Evolutionary conservation across 2,113 vertebrate genomes (phyloP).

Genomic region (Ophiodon elongatus): DNA sequence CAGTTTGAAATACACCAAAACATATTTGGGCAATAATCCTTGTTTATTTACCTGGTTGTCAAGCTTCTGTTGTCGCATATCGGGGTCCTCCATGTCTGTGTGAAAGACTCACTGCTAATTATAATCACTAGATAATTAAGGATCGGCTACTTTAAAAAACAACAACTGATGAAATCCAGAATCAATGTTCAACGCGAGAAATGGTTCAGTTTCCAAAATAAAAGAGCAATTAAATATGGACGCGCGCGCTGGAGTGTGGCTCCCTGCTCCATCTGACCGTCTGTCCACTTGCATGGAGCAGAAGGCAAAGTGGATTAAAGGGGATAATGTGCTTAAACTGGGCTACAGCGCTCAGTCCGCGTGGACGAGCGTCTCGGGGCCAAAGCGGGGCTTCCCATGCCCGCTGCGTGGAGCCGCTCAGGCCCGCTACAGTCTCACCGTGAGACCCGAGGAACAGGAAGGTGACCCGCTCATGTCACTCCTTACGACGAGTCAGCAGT

Average conservation of each 20-base stretch:
- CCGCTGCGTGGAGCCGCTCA: constrained; percentile 10
- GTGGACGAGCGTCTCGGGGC: constrained; percentile 35
- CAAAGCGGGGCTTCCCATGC: constrained; percentile 1
- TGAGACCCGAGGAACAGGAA: neutral
- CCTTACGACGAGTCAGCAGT: neutral
- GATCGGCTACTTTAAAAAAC: neutral
- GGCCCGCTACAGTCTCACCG: constrained; percentile 13
- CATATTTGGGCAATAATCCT: neutral
- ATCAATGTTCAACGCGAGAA: neutral
- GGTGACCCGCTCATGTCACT: neutral
- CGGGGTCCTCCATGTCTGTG: constrained; percentile 79
- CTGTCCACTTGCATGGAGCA: constrained; percentile 79
- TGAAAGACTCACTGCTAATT: neutral
- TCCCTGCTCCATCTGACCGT: constrained; percentile 60
- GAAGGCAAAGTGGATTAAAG: constrained; percentile 86
- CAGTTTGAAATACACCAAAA: neutral
- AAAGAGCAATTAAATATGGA: constrained; percentile 19
- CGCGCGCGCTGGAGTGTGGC: constrained; percentile 31
- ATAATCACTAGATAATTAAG: neutral
- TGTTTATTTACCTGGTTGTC: constrained; percentile 81
- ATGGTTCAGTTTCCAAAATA: neutral
- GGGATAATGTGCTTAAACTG: constrained; percentile 86
- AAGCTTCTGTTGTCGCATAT: constrained; percentile 84
- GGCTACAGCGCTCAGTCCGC: constrained; percentile 49
- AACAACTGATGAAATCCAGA: constrained; percentile 10